Base-by-base conservation (phyloP, 2,797 vertebrate species). In the Eremophila alpestris region DNA sequence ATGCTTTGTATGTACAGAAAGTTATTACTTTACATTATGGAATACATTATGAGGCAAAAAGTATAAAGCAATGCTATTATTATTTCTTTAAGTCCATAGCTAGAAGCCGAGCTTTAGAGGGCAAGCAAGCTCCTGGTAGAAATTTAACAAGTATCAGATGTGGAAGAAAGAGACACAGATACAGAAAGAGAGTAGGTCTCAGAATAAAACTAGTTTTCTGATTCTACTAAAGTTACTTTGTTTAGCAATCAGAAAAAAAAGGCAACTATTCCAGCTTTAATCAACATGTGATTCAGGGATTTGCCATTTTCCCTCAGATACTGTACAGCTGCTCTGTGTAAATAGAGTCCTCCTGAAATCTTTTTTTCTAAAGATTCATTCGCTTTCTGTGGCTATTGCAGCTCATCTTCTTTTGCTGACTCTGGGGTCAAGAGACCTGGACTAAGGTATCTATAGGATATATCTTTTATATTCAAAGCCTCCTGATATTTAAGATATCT, bases 141-240 rank as follows among this genome's bases (percentile, higher is more conserved):
- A 78, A 73, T 38, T 41, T 75, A 82, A 83, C 34, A 23, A 85
- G 49, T 13, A 93, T 65, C 58, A 93, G 73, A 83, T 24, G 10
- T 21, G 30, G 52, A 55, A 88, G 46, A 63, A 40, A 79, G 51
- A 51, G 56, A 90, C 60, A 77, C 29, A 86, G 58, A 85, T 51
- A 51, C 62, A 83, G 54, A 65, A 73, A 73, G 36, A 85, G 9
- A 78, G 11, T 32, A 75, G 36, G 16, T 93, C 59, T 91, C 80
- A 75, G 36, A 91, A 90, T 51, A 85, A 81, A 32, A 65, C 62
- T 64, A 60, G 32, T 90, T 91, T 75, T 60, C 69, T 48, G 15
- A 69, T 78, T 93, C 76, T 86, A 83, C 81, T 68, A 76, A 93
- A 69, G 49, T 63, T 81, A 36, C 40, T 95, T 82, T 63, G 21